Evolutionary conservation across 2,797 vertebrate genomes (phyloP), one percentile per base, ranked within the genome.

Genomic region (Aldrovandia affinis): DNA sequence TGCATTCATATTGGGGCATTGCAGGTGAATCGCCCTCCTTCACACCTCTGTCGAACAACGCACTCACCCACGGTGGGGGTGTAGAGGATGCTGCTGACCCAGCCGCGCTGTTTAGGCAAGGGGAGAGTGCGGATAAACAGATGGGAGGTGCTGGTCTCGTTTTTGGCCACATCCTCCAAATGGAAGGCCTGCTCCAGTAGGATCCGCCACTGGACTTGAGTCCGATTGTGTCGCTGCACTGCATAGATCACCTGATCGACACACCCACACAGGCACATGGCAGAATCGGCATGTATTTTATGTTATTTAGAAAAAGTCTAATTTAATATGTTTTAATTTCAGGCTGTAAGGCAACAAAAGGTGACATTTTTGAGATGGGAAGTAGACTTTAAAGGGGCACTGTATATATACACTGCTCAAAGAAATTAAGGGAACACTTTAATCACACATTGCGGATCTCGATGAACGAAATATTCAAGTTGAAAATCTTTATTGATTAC

Each of bases 131-230:
- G 96, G 89, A 95, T 88, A 89, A 99, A 96, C 55, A 95, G 96
- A 59, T 81, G 95, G 20, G 92, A 89, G 14, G 92, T 89, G 88
- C 95, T 97, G 33, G 90, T 95, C 92, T 96, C 96, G 86, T 96
- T 97, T 92, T 97, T 97, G 33, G 95, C 95, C 44, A 98, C 96
- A 80, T 99, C 98, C 91, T 99, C 97, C 2, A 98, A 90, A 86
- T 97, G 95, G 92, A 98, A 97, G 0, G 96, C 97, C 90, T 96
- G 93, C 9, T 97, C 96, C 88, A 97, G 86, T 85, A 98, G 93
- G 89, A 97, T 96, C 0, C 94, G 92, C 97, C 97, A 98, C 86
- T 98, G 97, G 57, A 99, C 97, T 84, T 94, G 95, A 2, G 96
- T 96, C 88, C 97, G 97, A 86, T 91, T 88, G 84, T 97, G 95